Evolutionary conservation across 2,113 vertebrate species (phyloP).

Genomic region (Peromyscus leucopus): DNA sequence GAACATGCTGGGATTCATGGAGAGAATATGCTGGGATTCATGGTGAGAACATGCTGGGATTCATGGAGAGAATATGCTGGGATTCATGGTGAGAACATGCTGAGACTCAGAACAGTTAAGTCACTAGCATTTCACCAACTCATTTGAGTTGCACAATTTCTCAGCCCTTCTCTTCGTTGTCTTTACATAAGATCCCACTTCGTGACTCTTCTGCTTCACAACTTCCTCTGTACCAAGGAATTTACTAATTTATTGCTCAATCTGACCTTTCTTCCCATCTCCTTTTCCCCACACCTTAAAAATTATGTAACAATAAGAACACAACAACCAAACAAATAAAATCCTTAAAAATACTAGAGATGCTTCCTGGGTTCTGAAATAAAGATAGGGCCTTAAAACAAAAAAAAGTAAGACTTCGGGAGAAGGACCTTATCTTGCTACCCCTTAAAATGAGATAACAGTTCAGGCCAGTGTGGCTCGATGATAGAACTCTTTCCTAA

Average conservation of each 20-base stretch:
- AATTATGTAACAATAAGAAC: background rate
- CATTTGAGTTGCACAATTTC: background rate
- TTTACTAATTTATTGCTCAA: background rate
- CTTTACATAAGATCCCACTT: background rate
- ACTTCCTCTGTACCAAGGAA: background rate
- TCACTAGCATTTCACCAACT: no score
- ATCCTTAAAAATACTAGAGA: background rate
- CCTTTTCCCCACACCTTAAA: no score
- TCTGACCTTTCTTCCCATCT: no score
- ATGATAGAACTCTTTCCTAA: background rate
- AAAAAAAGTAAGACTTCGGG: background rate
- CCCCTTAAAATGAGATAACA: background rate
- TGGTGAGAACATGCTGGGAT: background rate
- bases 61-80: background rate
- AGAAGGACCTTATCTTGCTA: background rate
- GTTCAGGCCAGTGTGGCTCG: background rate
- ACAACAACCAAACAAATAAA: background rate
- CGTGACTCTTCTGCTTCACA: background rate
- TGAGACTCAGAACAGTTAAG: background rate
- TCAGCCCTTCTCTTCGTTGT: no score
- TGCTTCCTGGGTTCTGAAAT: background rate
- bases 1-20: no score
- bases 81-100: background rate
- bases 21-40: background rate
- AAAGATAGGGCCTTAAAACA: background rate